A percentile compares a stretch with the other conserved stretches of the same genome.
Conservation (phyloP, 1,140 invertebrate genomes). For the Drosophila ogumai region DNA sequence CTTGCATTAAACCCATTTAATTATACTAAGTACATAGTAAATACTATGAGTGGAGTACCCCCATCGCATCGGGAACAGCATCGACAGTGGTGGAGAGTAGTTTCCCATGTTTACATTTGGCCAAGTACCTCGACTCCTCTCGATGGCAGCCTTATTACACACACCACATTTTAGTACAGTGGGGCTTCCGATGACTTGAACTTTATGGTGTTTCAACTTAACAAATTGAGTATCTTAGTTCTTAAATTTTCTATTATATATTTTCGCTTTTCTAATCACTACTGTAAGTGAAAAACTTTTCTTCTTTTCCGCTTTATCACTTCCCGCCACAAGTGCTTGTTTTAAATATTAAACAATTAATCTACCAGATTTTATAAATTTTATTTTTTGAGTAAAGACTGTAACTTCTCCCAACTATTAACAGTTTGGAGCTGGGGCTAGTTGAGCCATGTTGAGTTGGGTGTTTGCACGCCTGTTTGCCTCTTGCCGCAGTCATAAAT, state of each 20-base stretch:
- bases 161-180: conserved; percentile 30
- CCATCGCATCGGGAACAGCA: conserved; percentile 23
- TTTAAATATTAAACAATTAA: not conserved
- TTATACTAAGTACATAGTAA: conserved; percentile 83
- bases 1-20: conserved; percentile 82
- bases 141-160: conserved; percentile 50
- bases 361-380: rapidly evolving
- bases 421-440: conserved; percentile 30
- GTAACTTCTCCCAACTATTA: conserved; percentile 31
- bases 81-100: conserved; percentile 26
- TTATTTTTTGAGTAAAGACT: not conserved
- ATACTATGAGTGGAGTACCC: conserved; percentile 60
- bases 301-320: too few relatives aligned
- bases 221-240: not conserved
- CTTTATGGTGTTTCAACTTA: not conserved
- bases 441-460: conserved; percentile 38
- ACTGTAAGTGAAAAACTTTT: too few relatives aligned
- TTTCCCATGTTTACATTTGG: conserved; percentile 55
- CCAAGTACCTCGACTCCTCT: conserved; percentile 42
- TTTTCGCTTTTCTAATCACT: too few relatives aligned
- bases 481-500: conserved; percentile 74
- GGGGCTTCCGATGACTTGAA: not conserved
- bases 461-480: conserved; percentile 61
- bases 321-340: not conserved
- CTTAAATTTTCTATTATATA: too few relatives aligned